Evolutionary conservation across 1,140 invertebrate species (phyloP).

Genomic region (Neocloeon triangulifer): DNA sequence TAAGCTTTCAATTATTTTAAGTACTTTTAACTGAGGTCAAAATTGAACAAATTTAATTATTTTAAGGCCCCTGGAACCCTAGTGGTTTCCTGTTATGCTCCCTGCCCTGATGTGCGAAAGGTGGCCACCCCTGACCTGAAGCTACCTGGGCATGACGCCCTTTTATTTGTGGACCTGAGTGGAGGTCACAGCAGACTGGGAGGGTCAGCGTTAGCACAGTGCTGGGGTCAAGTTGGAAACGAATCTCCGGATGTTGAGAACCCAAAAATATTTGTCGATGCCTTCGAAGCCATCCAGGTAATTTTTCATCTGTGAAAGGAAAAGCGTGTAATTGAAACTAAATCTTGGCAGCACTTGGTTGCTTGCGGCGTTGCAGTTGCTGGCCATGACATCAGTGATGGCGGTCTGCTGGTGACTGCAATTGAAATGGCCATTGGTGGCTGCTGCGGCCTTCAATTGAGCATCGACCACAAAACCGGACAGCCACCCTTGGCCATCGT

Average conservation of each 20-base stretch:
- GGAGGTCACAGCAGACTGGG: conserved; percentile 47
- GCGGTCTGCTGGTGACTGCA: conserved; percentile 70
- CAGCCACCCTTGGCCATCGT: conserved; percentile 36
- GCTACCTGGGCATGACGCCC: conserved; percentile 25
- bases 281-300: conserved; percentile 64
- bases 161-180: conserved; percentile 49
- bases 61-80: conserved; percentile 45
- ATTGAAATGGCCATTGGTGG: conserved; percentile 93
- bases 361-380: conserved; percentile 41
- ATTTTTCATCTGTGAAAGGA: too few relatives aligned
- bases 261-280: conserved; percentile 34
- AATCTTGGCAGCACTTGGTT: background rate
- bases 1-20: too few relatives aligned
- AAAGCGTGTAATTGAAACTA: too few relatives aligned
- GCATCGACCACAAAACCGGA: conserved; percentile 28
- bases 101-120: conserved; percentile 48
- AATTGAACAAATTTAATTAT: too few relatives aligned
- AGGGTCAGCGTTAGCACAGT: conserved; percentile 80
- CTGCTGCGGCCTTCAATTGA: conserved; percentile 49
- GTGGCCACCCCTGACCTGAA: conserved; percentile 77
- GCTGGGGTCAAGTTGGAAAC: conserved; percentile 65
- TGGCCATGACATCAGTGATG: conserved; percentile 95
- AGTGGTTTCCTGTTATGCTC: conserved; percentile 85
- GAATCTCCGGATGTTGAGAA: conserved; percentile 57
- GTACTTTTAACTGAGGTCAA: too few relatives aligned